Base-by-base conservation (phyloP, 2,888 invertebrate species). In the Spisula subtruncata region DNA sequence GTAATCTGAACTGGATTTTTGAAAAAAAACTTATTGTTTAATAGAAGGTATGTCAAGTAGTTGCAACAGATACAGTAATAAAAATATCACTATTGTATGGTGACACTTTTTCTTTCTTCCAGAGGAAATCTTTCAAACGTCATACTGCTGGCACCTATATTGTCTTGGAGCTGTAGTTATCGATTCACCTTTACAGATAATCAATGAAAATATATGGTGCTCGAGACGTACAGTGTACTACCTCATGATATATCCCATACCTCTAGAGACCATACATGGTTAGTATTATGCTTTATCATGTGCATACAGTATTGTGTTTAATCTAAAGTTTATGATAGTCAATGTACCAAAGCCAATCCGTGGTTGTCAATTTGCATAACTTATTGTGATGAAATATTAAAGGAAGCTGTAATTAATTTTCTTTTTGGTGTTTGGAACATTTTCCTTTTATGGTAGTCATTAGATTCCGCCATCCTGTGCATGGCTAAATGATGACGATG, bases 301-400 rank as follows among this genome's bases (percentile, higher is more conserved):
- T 75, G 35, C 75, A 75, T 75, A 32, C 32, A 75, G 32, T 32
- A 75, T 75, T 75, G 35, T 35, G 75, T 75, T 75, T 75, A 75
- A 66, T 75, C 75, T 32, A 35, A 32, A 12, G 12, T 75, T 75
- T 75, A 75, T 75, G 75, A 14, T 32, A 18, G 29, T 32, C 75
- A 14, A 29, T 75, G 75, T 18, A 75, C 8, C 35, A 25, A 6
- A 75, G 29, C 35, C 32, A 75, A 35, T 75, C 32, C 75, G 48
- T 46, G 18, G 81, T 18, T 81, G 81, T 81, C 32, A 41, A 81
- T 81, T 81, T 81, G 41, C 81, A 81, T 81, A 41, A 16, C 41
- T 81, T 81, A 35, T 32, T 75, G 32, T 0, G 35, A 75, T 75
- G 75, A 75, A 75, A 35, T 75, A 75, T 75, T 75, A 14, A 75